Evolutionary conservation across 2,797 vertebrate genomes (phyloP).

Genomic region (Rhinophrynus dorsalis): DNA sequence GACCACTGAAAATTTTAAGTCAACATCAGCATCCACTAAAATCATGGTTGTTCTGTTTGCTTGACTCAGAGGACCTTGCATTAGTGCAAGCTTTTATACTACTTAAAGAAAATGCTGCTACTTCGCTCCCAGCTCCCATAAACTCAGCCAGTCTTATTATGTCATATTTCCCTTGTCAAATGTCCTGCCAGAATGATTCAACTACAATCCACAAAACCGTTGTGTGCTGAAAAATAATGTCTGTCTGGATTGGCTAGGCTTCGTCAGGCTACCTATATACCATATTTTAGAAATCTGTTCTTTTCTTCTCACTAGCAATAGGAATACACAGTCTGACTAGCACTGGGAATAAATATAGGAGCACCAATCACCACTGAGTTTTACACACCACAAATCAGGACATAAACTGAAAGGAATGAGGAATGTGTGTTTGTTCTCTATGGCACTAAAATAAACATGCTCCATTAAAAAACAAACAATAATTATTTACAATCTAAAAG

Average conservation of each 20-base stretch:
- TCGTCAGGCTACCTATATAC: conserved; percentile 16
- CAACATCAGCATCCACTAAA: neutral
- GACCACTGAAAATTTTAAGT: neutral
- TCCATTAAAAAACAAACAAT: too few species aligned
- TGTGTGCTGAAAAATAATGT: conserved; percentile 39
- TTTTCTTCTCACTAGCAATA: too few species aligned
- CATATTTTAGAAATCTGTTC: neutral
- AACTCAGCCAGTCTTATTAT: conserved; percentile 44
- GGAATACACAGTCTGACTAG: too few species aligned
- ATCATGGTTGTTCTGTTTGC: neutral
- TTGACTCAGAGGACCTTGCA: neutral
- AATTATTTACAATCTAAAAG: too few species aligned
- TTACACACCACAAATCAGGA: too few species aligned
- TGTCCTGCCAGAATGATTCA: conserved; percentile 52
- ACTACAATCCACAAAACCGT: conserved; percentile 35
- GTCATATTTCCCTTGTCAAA: conserved; percentile 41
- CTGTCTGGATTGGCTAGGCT: conserved; percentile 31
- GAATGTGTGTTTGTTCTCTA: too few species aligned
- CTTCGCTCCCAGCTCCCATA: conserved; percentile 33
- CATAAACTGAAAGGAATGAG: too few species aligned
- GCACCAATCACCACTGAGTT: too few species aligned
- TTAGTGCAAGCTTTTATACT: neutral
- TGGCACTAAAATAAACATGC: too few species aligned
- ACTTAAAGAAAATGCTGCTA: conserved; percentile 43
- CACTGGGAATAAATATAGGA: too few species aligned